These are phyloP conservation scores for Leptonema lineaticorne DNA, from an alignment of 1,140 invertebrate species.

Conservation along the genomic window DNA sequence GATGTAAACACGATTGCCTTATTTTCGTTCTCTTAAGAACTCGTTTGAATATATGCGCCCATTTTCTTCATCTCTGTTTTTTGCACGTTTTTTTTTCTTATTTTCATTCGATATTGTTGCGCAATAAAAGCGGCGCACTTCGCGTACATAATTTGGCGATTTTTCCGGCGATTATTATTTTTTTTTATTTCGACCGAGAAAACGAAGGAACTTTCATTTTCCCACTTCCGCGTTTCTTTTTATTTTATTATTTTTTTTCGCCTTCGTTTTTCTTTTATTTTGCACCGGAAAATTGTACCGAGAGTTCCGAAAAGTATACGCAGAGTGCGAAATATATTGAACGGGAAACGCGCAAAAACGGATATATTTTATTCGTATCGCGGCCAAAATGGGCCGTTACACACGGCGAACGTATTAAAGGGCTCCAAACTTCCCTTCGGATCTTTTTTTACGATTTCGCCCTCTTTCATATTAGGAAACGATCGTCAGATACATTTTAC, in stretches of 20 bases:
- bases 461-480: conserved; percentile 10
- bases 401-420: conserved; percentile 12
- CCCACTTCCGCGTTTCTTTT: too few species aligned
- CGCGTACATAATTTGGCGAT: too few species aligned
- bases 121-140: conserved; percentile 8
- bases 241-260: too few species aligned
- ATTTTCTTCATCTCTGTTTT: too few species aligned
- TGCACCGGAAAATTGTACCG: too few species aligned
- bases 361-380: conserved; percentile 30
- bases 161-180: too few species aligned
- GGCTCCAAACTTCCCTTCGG: not conserved
- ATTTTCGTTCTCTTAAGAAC: too few species aligned
- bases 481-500: conserved; percentile 11
- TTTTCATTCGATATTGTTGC: not conserved
- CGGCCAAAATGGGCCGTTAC: conserved; percentile 26
- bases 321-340: not conserved
- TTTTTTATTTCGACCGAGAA: too few species aligned
- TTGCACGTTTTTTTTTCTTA: too few species aligned
- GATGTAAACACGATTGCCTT: not conserved
- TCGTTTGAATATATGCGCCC: not conserved
- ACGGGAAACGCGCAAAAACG: conserved; percentile 4
- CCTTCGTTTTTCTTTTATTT: too few species aligned
- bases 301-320: too few species aligned
- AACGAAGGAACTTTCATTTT: too few species aligned
- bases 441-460: conserved; percentile 20